These are phyloP conservation scores for Chrysopa pallens DNA, from an alignment of 1,140 invertebrate genomes.

Conservation along the genomic window DNA sequence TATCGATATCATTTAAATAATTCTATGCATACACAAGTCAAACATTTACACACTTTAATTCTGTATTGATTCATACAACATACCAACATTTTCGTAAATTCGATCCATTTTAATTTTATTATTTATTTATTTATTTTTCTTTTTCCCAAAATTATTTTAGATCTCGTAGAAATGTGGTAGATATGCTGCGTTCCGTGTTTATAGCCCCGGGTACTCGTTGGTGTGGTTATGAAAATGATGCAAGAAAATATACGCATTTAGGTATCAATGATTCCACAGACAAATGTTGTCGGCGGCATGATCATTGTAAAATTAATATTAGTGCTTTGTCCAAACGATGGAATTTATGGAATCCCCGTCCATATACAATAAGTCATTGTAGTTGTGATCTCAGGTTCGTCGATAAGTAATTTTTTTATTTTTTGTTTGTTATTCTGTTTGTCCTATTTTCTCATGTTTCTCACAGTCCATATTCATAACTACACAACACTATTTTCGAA, in stretches of 20 bases:
- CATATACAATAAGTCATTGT: constrained; percentile 74
- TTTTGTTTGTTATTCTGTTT: too few relatives aligned
- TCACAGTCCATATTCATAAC: too few relatives aligned
- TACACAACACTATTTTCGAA: too few relatives aligned
- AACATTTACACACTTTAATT: too few relatives aligned
- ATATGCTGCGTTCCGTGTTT: constrained; percentile 30
- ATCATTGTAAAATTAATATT: constrained; percentile 51
- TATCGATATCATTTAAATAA: too few relatives aligned
- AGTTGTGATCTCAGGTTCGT: constrained; percentile 66
- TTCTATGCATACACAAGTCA: too few relatives aligned
- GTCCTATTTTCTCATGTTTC: too few relatives aligned
- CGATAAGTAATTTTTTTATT: not conserved
- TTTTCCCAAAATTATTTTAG: too few relatives aligned
- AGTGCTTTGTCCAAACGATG: constrained; percentile 45
- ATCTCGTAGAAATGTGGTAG: constrained; percentile 1
- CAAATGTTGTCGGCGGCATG: constrained; percentile 65
- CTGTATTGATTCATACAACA: too few relatives aligned
- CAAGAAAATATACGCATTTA: constrained; percentile 43
- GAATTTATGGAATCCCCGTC: constrained; percentile 59
- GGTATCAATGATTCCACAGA: constrained; percentile 50
- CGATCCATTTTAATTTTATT: too few relatives aligned
- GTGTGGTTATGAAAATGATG: constrained; percentile 55
- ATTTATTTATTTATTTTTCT: too few relatives aligned
- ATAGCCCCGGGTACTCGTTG: constrained; percentile 63
- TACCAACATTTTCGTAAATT: too few relatives aligned